A percentile compares a stretch with the other conserved stretches of the same genome.
Evolutionary conservation across 2,888 invertebrate species (phyloP).

Genomic region (Xanthia icteritia): DNA sequence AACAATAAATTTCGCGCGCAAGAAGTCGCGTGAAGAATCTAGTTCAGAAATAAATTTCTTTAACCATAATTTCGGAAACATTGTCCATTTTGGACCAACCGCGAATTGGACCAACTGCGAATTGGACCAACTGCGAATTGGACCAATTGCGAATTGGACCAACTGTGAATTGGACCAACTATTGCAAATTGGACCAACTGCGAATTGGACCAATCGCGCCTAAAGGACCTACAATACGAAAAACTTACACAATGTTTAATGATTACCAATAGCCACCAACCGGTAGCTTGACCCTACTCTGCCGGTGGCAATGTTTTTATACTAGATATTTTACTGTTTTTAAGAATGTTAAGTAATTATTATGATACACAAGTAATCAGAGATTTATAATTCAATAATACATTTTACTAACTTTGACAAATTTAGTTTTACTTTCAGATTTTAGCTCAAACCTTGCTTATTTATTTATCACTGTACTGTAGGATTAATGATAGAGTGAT

Average conservation of each 20-base stretch:
- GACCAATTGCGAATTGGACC: too few relatives aligned
- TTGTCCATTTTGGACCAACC: too few relatives aligned
- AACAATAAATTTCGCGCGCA: too few relatives aligned
- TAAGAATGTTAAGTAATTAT: background rate
- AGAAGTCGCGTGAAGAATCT: too few relatives aligned
- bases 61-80: too few relatives aligned
- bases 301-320: background rate
- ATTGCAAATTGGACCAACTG: too few relatives aligned
- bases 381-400: background rate
- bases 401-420: background rate
- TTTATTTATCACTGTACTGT: background rate
- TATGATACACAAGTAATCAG: background rate
- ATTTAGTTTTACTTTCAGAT: background rate
- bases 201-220: too few relatives aligned
- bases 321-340: background rate
- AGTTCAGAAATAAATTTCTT: background rate
- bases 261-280: conserved; percentile 31
- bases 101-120: too few relatives aligned
- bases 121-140: too few relatives aligned
- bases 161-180: too few relatives aligned
- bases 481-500: background rate
- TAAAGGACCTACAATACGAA: background rate
- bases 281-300: background rate
- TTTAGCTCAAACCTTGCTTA: background rate
- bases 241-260: conserved; percentile 13